Percentiles rank a stretch among this genome's conserved stretches.
Evolutionary conservation across 1,140 invertebrate species (phyloP).

Genomic region (Drosophila repleta): DNA sequence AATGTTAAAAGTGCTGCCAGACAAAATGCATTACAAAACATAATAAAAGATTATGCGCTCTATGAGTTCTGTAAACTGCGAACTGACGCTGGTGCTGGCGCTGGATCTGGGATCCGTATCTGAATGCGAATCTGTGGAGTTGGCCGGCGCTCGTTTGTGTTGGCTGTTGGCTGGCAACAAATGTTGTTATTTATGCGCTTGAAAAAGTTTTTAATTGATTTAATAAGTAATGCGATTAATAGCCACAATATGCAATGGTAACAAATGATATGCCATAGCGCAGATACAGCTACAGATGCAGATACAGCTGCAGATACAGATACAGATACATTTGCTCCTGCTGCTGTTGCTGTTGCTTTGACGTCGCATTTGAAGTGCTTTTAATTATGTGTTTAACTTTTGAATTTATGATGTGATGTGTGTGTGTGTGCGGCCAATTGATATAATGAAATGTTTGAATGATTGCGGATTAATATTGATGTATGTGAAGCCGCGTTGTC

Average conservation of each 20-base stretch:
- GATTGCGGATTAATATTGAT: constrained; percentile 55
- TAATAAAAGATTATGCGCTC: constrained; percentile 73
- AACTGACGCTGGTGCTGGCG: background rate
- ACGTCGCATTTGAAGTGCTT: constrained; percentile 63
- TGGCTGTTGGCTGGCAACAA: constrained; percentile 50
- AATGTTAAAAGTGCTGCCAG: constrained; percentile 42
- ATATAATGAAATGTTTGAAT: constrained; percentile 53
- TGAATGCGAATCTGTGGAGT: background rate
- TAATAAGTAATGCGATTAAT: constrained; percentile 82
- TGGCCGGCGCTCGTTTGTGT: constrained; percentile 21
- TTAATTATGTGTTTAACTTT: constrained; percentile 76
- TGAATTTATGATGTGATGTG: constrained; percentile 54
- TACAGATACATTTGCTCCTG: constrained; percentile 14
- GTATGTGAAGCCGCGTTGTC: constrained; percentile 9
- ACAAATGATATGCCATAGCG: constrained; percentile 22
- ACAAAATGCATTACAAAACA: constrained; percentile 55
- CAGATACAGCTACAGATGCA: constrained; percentile 20
- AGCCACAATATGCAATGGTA: constrained; percentile 53
- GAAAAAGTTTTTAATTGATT: constrained; percentile 81
- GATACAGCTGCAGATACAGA: constrained; percentile 15
- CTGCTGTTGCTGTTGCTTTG: constrained; percentile 27
- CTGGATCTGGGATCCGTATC: background rate
- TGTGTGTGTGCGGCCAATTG: constrained; percentile 30
- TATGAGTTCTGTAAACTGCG: constrained; percentile 15
- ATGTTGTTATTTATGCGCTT: constrained; percentile 81